Conservation (phyloP, 2,797 vertebrate genomes). For the Molossus alvarezi region DNA sequence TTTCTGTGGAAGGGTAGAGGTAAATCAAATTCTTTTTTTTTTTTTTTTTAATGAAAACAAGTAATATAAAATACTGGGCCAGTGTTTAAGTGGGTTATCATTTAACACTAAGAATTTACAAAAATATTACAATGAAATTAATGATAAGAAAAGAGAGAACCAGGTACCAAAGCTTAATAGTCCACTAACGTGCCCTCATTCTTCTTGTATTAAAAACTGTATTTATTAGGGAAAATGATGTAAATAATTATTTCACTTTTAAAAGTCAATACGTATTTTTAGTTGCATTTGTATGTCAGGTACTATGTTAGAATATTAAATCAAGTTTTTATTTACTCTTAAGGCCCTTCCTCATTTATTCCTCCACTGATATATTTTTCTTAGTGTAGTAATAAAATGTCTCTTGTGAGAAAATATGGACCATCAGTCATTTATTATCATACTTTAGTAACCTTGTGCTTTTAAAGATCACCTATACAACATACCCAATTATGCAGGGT, state of each 20-base stretch:
- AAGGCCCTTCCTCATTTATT: neutral
- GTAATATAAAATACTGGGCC: neutral
- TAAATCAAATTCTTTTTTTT: neutral
- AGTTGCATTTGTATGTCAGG: neutral
- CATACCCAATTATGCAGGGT: constrained; percentile 14
- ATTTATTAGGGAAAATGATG: neutral
- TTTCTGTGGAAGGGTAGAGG: neutral
- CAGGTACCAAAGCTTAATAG: neutral
- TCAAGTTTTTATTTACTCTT: neutral
- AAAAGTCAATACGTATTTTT: neutral
- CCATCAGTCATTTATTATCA: neutral
- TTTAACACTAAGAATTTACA: neutral
- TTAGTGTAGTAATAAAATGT: neutral
- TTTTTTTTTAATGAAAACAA: neutral
- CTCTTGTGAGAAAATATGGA: neutral
- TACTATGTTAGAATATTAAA: neutral
- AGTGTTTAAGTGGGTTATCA: neutral
- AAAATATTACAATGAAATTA: neutral
- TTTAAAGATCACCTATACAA: constrained; percentile 30
- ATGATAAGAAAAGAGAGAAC: neutral
- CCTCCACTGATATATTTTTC: neutral
- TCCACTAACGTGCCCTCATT: neutral
- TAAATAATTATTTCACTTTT: neutral
- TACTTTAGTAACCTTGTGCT: constrained; percentile 58
- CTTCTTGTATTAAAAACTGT: neutral